Base-by-base conservation (phyloP, 2,113 vertebrate species). In the Ammodytes marinus region DNA sequence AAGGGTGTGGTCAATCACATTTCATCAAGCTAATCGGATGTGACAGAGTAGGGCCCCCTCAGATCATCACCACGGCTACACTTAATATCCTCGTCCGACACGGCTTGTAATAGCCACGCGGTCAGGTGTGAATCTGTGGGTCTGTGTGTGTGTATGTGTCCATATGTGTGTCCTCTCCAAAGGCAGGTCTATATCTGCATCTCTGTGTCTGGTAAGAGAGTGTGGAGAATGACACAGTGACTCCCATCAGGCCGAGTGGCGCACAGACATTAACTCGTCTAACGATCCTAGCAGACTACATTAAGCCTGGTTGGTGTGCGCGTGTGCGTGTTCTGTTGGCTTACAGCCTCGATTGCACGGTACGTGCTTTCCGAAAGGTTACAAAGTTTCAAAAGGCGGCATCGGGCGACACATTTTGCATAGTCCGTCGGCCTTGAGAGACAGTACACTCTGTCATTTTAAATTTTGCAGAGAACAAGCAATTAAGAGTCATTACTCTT, bases 231-330 rank as follows among this genome's bases (percentile, higher is more conserved):
- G 92, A 83, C 88, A 86, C 69, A 75, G 79, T 69, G 60, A 66
- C 71, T 90, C 88, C 83, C 85, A 85, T 63, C 60, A 80, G 86
- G 82, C 82, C 84, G 13, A 86, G 77, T 80, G 27, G 27, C 27
- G 88, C 84, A 93, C 15, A 87, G 91, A 92, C 92, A 86, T 93
- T 93, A 93, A 91, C 92, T 94, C 76, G 8, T 69, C 92, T 92
- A 94, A 93, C 75, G 90, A 93, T 85, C 88, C 91, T 78, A 82
- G 80, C 80, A 79, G 89, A 87, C 83, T 27, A 77, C 88, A 91
- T 92, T 86, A 89, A 63, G 77, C 35, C 54, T 10, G 49, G 64
- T 47, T 55, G 58, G 78, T 59, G 79, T 7, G 9, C 47, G 63
- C 69, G 63, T 59, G 5, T 19, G 57, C 27, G 55, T 40, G 69